A percentile compares a stretch with the other conserved stretches of the same genome.
These are phyloP conservation scores for Amorpha juglandis DNA, from an alignment of 2,888 invertebrate species.

Conservation along the genomic window DNA sequence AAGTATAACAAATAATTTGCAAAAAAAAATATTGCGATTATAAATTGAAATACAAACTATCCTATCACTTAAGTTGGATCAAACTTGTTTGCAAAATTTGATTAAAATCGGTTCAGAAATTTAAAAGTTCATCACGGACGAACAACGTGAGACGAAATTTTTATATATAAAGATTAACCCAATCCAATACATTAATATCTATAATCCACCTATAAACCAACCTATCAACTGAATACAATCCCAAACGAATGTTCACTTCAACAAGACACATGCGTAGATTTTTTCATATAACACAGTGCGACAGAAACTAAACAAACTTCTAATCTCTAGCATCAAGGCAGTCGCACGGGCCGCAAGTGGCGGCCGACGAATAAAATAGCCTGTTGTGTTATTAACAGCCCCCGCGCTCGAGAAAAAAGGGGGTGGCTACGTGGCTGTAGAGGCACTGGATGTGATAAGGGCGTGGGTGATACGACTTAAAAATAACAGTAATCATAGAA, in stretches of 20 bases:
- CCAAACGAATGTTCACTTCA: neutral
- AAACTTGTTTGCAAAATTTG: no score
- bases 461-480: neutral
- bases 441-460: constrained; percentile 49
- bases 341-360: constrained; percentile 75
- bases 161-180: no score
- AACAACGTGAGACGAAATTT: no score
- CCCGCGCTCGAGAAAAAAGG: constrained; percentile 60
- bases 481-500: neutral
- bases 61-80: no score
- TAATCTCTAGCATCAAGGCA: constrained; percentile 79
- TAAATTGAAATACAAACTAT: no score
- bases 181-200: no score
- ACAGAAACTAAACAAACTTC: constrained; percentile 38
- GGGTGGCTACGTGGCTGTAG: constrained; percentile 44
- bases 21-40: no score
- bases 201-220: neutral
- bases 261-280: constrained; percentile 21
- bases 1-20: no score
- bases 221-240: neutral
- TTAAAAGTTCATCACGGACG: no score
- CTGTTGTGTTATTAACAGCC: constrained; percentile 82
- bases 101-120: no score
- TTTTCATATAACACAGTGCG: constrained; percentile 28
- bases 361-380: constrained; percentile 78